phyloP scores from a whole-genome alignment of 2,113 vertebrate genomes.

The Calypte anna region DNA sequence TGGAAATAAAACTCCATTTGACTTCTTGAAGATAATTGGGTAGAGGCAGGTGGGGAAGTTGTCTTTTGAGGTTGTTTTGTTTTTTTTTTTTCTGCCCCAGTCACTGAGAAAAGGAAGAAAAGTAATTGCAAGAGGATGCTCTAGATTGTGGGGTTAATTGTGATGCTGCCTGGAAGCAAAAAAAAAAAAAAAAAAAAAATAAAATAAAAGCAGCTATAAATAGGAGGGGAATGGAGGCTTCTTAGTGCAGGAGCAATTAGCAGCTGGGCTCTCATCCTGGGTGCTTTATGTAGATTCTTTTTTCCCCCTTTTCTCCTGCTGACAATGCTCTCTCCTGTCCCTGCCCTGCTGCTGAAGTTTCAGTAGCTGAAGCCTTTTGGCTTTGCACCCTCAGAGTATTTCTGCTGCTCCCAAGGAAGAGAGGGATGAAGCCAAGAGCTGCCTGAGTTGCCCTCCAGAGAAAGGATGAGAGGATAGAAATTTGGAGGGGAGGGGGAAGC shows the following conservation, averaged over 20 bases:
- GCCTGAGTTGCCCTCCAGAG: background rate
- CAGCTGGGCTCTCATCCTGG: constrained; percentile 60
- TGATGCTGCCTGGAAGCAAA: constrained; percentile 42
- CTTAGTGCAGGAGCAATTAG: constrained; percentile 55
- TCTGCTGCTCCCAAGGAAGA: background rate
- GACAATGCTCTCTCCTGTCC: constrained; percentile 19
- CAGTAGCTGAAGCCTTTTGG: background rate
- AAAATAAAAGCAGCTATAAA: constrained; percentile 53
- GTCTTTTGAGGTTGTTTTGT: background rate
- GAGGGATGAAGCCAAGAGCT: background rate
- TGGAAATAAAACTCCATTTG: constrained; percentile 37
- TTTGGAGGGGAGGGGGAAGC: accelerated
- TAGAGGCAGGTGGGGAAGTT: background rate
- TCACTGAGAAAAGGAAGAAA: background rate
- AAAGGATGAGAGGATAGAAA: background rate
- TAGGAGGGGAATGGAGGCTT: constrained; percentile 54
- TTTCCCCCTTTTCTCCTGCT: background rate
- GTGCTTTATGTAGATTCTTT: constrained; percentile 25
- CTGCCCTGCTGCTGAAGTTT: constrained; percentile 51
- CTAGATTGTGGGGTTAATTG: constrained; percentile 49
- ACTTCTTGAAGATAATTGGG: background rate
- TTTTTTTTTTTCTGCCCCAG: background rate
- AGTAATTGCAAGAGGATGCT: constrained; percentile 51
- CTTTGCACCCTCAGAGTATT: background rate
- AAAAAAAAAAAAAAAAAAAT: background rate